phyloP scores from a whole-genome alignment of 2,888 invertebrate genomes.

The Sinhomidia bicolor region DNA sequence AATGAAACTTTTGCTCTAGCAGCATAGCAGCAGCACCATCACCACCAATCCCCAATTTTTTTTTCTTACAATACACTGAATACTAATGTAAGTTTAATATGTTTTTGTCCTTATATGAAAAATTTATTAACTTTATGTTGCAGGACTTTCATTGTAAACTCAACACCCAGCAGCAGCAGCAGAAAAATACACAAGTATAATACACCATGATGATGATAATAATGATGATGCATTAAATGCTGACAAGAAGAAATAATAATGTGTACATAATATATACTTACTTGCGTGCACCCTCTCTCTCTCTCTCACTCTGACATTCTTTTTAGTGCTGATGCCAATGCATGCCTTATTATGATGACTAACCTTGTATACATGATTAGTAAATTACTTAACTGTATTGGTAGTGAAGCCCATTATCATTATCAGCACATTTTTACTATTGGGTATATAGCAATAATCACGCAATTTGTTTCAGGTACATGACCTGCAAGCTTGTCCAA shows the following conservation, averaged over 20 bases:
- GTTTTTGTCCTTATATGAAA: slow-evolving; percentile 16
- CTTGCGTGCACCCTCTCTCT: not conserved
- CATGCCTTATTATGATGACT: not conserved
- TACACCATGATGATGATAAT: not conserved
- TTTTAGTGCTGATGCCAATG: not conserved
- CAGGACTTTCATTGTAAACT: slow-evolving; percentile 49
- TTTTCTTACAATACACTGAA: not conserved
- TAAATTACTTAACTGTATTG: slow-evolving; percentile 44
- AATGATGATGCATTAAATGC: not conserved
- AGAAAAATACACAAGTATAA: not conserved
- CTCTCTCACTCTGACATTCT: no score
- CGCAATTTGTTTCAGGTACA: slow-evolving; percentile 18
- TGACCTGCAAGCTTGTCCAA: not conserved
- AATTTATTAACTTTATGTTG: slow-evolving; percentile 47
- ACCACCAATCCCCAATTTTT: not conserved
- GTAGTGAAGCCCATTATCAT: slow-evolving; percentile 29
- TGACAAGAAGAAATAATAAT: not conserved
- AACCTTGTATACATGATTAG: slow-evolving; percentile 46
- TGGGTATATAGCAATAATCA: not conserved
- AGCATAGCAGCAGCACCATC: no score
- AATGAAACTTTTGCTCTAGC: not conserved
- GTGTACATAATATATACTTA: not conserved
- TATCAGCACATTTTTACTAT: slow-evolving; percentile 21
- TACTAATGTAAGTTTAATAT: not conserved
- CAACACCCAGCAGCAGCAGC: no score